Percentiles rank a stretch among this genome's conserved stretches.
These are phyloP conservation scores for Oscheius myriophilus DNA, from an alignment of 2,888 invertebrate species.

Conservation along the genomic window DNA sequence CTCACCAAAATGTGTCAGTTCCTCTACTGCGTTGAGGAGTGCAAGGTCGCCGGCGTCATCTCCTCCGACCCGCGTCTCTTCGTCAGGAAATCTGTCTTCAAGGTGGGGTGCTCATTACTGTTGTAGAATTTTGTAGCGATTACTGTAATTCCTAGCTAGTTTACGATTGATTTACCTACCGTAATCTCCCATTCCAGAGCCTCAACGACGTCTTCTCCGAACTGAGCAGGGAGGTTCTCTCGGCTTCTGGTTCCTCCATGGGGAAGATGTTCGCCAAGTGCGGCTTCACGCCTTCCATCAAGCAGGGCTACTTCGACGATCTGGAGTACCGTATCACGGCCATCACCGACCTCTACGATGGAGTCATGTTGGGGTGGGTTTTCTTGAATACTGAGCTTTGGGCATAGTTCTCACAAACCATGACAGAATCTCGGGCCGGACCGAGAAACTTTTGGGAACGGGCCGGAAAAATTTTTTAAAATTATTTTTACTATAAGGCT, in stretches of 20 bases:
- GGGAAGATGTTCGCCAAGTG: slow-evolving; percentile 37
- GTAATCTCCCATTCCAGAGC: slow-evolving; percentile 1
- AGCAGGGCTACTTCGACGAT: slow-evolving; percentile 47
- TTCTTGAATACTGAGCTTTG: too few species aligned
- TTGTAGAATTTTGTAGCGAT: too few species aligned
- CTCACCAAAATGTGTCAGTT: slow-evolving; percentile 32
- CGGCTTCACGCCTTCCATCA: slow-evolving; percentile 36
- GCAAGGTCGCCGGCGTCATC: slow-evolving; percentile 31
- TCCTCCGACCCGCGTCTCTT: slow-evolving; percentile 36
- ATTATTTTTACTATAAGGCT: too few species aligned
- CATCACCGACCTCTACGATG: slow-evolving; percentile 42
- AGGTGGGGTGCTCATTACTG: slow-evolving; percentile 3
- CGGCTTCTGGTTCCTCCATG: slow-evolving; percentile 35
- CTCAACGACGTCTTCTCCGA: slow-evolving; percentile 41
- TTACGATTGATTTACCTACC: too few species aligned
- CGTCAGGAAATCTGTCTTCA: slow-evolving; percentile 34
- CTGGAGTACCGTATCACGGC: slow-evolving; percentile 41
- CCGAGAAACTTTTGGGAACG: too few species aligned
- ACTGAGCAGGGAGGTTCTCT: slow-evolving; percentile 38
- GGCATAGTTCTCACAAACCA: too few species aligned
- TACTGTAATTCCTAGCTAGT: too few species aligned
- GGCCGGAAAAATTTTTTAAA: too few species aligned
- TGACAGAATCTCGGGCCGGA: too few species aligned
- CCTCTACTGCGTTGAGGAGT: slow-evolving; percentile 38
- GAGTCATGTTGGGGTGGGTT: slow-evolving; percentile 43